Conservation (phyloP, 2,797 vertebrate species). For the Perodicticus potto region DNA sequence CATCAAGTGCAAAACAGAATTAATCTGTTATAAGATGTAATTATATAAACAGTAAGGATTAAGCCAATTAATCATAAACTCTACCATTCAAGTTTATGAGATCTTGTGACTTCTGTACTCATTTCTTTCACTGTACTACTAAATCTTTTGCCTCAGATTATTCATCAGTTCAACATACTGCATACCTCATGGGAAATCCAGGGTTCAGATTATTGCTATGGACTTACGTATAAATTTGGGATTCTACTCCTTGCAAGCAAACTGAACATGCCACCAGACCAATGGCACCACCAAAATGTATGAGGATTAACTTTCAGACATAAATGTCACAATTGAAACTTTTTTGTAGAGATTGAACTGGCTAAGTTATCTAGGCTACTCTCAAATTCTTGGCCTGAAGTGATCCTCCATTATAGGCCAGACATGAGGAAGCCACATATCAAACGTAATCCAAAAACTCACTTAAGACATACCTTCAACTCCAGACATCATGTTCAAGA, state of each 20-base stretch:
- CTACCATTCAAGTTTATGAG: not conserved
- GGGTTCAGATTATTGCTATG: not conserved
- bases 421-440: not conserved
- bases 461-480: conserved; percentile 19
- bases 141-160: not conserved
- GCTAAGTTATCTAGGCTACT: not conserved
- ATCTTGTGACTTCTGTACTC: not conserved
- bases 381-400: not conserved
- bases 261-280: not conserved
- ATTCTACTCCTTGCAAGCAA: not conserved
- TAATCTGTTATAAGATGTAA: not conserved
- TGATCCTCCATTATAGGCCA: not conserved
- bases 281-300: not conserved
- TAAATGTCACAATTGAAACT: not conserved
- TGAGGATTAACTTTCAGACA: not conserved
- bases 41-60: not conserved
- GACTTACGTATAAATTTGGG: not conserved
- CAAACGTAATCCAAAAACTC: not conserved
- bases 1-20: not conserved
- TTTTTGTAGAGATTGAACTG: not conserved
- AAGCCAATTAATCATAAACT: not conserved
- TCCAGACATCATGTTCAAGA: conserved; percentile 32
- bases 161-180: not conserved
- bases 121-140: not conserved
- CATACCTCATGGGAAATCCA: not conserved